Conservation (phyloP, 2,888 invertebrate genomes). For the Tanytarsus gracilentus region DNA sequence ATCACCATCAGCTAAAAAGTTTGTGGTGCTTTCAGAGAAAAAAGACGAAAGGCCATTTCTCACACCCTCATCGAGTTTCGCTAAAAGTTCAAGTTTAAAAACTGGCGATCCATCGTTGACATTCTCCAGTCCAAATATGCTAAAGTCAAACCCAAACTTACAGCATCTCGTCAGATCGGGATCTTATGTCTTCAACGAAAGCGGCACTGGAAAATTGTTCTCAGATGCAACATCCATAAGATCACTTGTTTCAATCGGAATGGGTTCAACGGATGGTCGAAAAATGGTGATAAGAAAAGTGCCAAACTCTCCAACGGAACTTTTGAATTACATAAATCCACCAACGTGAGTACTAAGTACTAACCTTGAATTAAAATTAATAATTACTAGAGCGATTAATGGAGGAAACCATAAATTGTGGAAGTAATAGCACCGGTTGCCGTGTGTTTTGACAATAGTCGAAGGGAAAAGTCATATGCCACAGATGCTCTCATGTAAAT, state of each 20-base stretch:
- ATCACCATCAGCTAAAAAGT: not conserved
- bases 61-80: conserved; percentile 13
- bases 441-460: not conserved
- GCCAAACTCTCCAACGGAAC: conserved; percentile 75
- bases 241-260: conserved; percentile 74
- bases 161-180: conserved; percentile 41
- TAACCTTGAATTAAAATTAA: conserved; percentile 7
- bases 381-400: conserved; percentile 11
- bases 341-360: conserved; percentile 61
- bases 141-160: conserved; percentile 36
- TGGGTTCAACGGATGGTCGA: conserved; percentile 81
- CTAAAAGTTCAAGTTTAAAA: conserved; percentile 39
- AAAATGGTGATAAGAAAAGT: conserved; percentile 76
- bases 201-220: conserved; percentile 47
- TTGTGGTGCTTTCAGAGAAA: not conserved
- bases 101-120: conserved; percentile 42
- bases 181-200: conserved; percentile 54
- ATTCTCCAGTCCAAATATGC: conserved; percentile 45
- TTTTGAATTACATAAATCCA: conserved; percentile 77
- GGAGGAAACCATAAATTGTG: conserved; percentile 22
- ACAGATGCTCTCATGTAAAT: not conserved
- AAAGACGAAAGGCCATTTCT: conserved; percentile 2
- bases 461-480: not conserved
- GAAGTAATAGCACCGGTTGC: not conserved
- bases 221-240: conserved; percentile 65